Evolutionary conservation across 2,113 vertebrate species (phyloP).

Genomic region (Dasyornis broadbenti): DNA sequence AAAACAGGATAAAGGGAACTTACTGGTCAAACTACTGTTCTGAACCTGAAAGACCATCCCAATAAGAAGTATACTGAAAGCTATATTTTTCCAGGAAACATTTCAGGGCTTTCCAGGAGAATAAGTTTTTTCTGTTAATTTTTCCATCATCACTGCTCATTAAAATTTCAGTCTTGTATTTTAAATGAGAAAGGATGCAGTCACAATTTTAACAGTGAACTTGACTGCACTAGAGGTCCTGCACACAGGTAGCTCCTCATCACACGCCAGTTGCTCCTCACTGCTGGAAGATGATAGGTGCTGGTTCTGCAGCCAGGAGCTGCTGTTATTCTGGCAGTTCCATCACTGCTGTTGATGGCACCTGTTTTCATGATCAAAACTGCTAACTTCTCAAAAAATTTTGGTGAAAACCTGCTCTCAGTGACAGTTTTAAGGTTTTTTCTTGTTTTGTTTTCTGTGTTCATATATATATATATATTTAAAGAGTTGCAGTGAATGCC

Average conservation of each 20-base stretch:
- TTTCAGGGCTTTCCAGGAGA: background rate
- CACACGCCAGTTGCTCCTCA: background rate
- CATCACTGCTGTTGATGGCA: background rate
- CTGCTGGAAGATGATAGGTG: background rate
- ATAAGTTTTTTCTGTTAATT: background rate
- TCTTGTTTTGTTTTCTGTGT: background rate
- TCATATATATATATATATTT: rapidly evolving
- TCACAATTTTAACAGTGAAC: background rate
- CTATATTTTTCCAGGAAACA: background rate
- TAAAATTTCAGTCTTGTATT: background rate
- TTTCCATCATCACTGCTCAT: background rate
- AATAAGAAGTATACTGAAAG: background rate
- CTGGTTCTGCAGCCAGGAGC: background rate
- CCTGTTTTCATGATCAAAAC: background rate
- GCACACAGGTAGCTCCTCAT: background rate
- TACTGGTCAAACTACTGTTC: background rate
- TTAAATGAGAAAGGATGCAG: background rate
- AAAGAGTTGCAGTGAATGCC: background rate
- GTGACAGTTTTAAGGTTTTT: background rate
- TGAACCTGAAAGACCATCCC: background rate
- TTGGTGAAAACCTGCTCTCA: background rate
- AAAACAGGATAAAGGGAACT: background rate
- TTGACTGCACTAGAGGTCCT: background rate
- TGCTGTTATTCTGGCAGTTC: background rate
- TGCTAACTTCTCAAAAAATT: background rate